Conservation (phyloP, 2,888 invertebrate species). For the Rutpela maculata region DNA sequence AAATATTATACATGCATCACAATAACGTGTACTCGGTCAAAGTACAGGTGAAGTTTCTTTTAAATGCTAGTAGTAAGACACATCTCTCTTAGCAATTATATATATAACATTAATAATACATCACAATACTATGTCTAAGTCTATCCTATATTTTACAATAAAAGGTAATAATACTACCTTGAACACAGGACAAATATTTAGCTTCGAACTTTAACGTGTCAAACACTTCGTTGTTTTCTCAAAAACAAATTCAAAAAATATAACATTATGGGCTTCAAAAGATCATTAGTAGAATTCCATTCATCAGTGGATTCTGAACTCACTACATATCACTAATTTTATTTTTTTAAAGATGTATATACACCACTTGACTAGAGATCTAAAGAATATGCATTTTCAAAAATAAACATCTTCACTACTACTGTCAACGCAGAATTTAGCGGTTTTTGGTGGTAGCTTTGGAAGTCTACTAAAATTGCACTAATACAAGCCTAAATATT, state of each 20-base stretch:
- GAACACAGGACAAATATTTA: constrained; percentile 68
- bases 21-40: constrained; percentile 63
- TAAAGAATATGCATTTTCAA: constrained; percentile 56
- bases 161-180: constrained; percentile 61
- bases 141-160: constrained; percentile 65
- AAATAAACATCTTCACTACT: constrained; percentile 34
- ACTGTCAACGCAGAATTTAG: constrained; percentile 45
- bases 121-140: constrained; percentile 65
- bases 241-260: constrained; percentile 37
- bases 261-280: not conserved
- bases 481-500: constrained; percentile 64
- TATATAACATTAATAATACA: constrained; percentile 64
- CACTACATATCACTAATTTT: constrained; percentile 29
- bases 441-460: constrained; percentile 43
- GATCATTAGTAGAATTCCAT: constrained; percentile 59
- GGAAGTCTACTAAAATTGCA: constrained; percentile 62
- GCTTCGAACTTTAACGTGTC: constrained; percentile 49
- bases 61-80: constrained; percentile 72
- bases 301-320: constrained; percentile 36
- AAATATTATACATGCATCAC: constrained; percentile 68
- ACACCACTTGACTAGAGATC: constrained; percentile 39
- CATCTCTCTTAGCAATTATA: constrained; percentile 67
- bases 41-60: constrained; percentile 63
- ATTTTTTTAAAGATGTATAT: constrained; percentile 14
- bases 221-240: constrained; percentile 51